Evolutionary conservation across 2,797 vertebrate genomes (phyloP).

Genomic region (Sphenopsis melanotis): DNA sequence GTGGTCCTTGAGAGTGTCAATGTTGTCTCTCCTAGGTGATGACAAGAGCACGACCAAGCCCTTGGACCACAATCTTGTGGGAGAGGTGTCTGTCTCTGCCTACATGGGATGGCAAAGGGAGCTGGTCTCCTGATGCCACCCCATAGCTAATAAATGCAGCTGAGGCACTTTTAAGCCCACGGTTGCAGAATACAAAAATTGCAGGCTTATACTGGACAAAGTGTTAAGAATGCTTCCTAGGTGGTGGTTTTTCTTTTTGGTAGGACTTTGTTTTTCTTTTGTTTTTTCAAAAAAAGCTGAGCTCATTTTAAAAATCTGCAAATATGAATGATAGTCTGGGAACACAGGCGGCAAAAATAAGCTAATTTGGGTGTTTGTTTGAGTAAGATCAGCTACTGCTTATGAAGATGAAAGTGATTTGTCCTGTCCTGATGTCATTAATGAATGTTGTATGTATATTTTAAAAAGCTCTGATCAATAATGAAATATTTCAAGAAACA

Average conservation of each 20-base stretch:
- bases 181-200: neutral
- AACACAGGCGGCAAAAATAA: neutral
- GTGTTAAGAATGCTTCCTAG: neutral
- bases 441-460: neutral
- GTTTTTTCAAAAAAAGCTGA: neutral
- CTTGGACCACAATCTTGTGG: neutral
- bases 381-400: neutral
- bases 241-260: neutral
- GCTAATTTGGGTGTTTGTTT: neutral
- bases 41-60: rapidly evolving
- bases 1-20: neutral
- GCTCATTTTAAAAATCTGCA: neutral
- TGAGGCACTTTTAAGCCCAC: neutral
- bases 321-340: neutral
- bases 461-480: neutral
- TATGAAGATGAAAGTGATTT: neutral
- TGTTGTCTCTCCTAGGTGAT: neutral
- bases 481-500: neutral
- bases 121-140: neutral
- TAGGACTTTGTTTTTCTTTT: neutral
- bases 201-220: neutral
- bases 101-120: rapidly evolving
- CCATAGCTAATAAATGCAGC: neutral
- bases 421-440: neutral
- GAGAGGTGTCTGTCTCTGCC: neutral